These are phyloP conservation scores for Drosophila bocqueti DNA, from an alignment of 1,140 invertebrate species.

Conservation along the genomic window DNA sequence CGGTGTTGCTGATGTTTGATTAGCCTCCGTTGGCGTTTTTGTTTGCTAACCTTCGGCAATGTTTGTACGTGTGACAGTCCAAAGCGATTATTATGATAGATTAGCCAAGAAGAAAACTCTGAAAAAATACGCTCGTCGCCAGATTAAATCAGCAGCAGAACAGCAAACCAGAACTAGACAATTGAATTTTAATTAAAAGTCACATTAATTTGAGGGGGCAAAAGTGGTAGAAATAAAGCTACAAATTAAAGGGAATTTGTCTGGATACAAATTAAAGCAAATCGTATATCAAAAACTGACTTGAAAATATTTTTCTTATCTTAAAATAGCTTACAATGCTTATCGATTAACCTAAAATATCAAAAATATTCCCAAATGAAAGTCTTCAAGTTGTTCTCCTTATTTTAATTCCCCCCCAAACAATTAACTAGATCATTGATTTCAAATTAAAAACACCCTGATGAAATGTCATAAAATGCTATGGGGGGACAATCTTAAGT, in stretches of 20 bases:
- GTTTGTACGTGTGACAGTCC: slow-evolving; percentile 47
- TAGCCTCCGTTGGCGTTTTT: slow-evolving; percentile 50
- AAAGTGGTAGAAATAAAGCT: not conserved
- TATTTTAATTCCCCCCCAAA: no score
- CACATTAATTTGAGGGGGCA: not conserved
- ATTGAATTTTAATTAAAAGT: slow-evolving; percentile 8
- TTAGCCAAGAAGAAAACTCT: slow-evolving; percentile 24
- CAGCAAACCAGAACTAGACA: not conserved
- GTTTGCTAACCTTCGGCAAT: slow-evolving; percentile 46
- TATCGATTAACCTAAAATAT: no score
- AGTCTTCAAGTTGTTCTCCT: no score
- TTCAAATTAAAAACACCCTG: slow-evolving; percentile 62
- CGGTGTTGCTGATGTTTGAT: slow-evolving; percentile 54
- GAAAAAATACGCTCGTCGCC: slow-evolving; percentile 5
- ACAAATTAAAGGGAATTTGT: no score
- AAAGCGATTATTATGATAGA: slow-evolving; percentile 41
- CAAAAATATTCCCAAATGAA: not conserved
- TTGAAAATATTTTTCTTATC: no score
- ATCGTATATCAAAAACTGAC: not conserved
- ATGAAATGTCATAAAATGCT: slow-evolving; percentile 25
- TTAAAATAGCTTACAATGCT: no score
- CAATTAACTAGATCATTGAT: slow-evolving; percentile 74
- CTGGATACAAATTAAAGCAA: no score
- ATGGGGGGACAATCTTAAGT: slow-evolving; percentile 1
- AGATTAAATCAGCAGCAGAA: slow-evolving; percentile 5